These are phyloP conservation scores for Phthorimaea operculella DNA, from an alignment of 1,140 invertebrate genomes.

Conservation along the genomic window DNA sequence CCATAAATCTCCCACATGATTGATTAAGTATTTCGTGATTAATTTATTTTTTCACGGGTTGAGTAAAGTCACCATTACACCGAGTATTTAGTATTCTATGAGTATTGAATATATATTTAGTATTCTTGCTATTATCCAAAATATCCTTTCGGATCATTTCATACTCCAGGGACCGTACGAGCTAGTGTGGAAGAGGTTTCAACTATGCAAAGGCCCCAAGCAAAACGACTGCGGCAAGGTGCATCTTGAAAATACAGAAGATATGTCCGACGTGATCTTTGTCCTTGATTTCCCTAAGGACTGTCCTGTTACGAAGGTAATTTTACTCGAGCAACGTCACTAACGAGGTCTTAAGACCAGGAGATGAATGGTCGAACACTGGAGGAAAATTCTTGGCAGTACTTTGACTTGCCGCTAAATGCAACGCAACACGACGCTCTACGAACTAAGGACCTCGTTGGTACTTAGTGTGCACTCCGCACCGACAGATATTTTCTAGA, in stretches of 20 bases:
- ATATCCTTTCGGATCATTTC: background rate
- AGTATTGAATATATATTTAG: too few relatives aligned
- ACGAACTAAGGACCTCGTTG: too few relatives aligned
- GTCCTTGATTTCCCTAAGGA: slow-evolving; percentile 34
- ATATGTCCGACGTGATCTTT: slow-evolving; percentile 40
- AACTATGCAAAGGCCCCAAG: slow-evolving; percentile 48
- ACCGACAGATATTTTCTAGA: too few relatives aligned
- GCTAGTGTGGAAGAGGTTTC: slow-evolving; percentile 28
- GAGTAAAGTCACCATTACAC: too few relatives aligned
- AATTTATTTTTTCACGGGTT: too few relatives aligned
- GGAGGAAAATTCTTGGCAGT: background rate
- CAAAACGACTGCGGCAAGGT: slow-evolving; percentile 32
- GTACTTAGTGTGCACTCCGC: background rate
- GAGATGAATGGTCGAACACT: background rate
- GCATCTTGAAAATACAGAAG: slow-evolving; percentile 25
- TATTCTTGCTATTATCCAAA: too few relatives aligned
- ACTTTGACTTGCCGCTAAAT: background rate
- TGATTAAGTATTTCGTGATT: too few relatives aligned
- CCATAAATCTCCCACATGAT: too few relatives aligned
- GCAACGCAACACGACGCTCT: background rate
- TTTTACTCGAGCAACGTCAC: background rate
- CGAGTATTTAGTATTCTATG: too few relatives aligned
- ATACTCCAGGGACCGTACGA: slow-evolving; percentile 39
- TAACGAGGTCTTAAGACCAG: background rate
- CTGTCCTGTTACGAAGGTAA: slow-evolving; percentile 39